Conservation (phyloP, 2,888 invertebrate genomes). For the Habroteleia sp. region DNA sequence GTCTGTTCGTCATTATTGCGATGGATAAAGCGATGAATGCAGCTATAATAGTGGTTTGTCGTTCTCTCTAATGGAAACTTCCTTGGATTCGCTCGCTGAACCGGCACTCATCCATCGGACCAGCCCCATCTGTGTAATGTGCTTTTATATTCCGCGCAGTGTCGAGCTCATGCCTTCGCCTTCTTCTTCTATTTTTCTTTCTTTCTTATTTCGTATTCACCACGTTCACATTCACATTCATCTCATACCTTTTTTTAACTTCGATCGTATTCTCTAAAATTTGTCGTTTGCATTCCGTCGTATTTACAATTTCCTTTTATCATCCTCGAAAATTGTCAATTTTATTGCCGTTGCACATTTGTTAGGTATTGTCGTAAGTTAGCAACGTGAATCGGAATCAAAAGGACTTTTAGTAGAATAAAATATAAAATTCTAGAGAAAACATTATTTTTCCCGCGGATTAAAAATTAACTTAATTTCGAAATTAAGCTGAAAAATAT, state of each 20-base stretch:
- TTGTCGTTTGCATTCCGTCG: background rate
- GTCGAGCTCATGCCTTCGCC: constrained; percentile 60
- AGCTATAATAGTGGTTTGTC: constrained; percentile 66
- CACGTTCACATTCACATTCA: constrained; percentile 52
- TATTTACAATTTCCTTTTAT: background rate
- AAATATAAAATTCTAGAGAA: too few relatives aligned
- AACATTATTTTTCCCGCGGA: too few relatives aligned
- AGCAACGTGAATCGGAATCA: too few relatives aligned
- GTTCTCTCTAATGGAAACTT: constrained; percentile 71
- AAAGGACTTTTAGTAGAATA: too few relatives aligned
- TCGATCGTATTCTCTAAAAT: constrained; percentile 8
- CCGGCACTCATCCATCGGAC: constrained; percentile 68
- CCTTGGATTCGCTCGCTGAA: constrained; percentile 67
- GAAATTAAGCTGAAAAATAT: too few relatives aligned
- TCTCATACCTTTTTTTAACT: constrained; percentile 30
- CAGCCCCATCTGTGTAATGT: constrained; percentile 67
- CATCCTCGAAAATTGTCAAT: too few relatives aligned
- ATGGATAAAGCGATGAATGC: constrained; percentile 54
- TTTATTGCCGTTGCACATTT: too few relatives aligned
- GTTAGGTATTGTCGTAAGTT: too few relatives aligned
- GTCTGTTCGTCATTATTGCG: constrained; percentile 54
- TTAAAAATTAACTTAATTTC: too few relatives aligned
- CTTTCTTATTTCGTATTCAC: constrained; percentile 51
- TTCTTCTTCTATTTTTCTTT: constrained; percentile 45
- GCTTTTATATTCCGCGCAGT: constrained; percentile 63